Base-by-base conservation (phyloP, 2,888 invertebrate genomes). In the Galeopsomyia nigrocyanea region DNA sequence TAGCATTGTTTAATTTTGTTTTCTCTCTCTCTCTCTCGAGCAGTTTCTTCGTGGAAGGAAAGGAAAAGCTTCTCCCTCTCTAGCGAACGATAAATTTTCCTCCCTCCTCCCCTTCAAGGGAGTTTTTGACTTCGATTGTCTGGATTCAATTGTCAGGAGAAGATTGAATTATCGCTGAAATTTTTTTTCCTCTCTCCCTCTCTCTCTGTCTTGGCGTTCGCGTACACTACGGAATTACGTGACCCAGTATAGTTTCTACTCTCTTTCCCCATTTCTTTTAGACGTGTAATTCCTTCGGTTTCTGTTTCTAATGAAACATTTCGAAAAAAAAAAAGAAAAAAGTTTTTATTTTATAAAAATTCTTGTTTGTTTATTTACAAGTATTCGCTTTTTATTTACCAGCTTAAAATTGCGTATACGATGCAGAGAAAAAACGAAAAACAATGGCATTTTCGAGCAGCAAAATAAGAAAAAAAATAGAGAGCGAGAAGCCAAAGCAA, bases 1-100 rank as follows among this genome's bases (percentile, higher is more conserved):
- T 39, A 67, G 55, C 63, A 67, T 74, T 74, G 67, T 74, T 74
- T 70, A 74, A 74, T 74, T 67, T 67, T 66, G 64, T 69, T 69
- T 73, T 67, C 58, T 39, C 39, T 7, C 16, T n/a, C n/a, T n/a
- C n/a, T n/a, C n/a, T n/a, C n/a, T n/a, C 51, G 65, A 60, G 49
- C 50, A 70, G 60, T 71, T 71, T 60, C 7, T 7, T 60, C 26
- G 61, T 22, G 26, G 3, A 26, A 26, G 26, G 5, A 26, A 26
- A 26, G 39, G 64, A 39, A 63, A 68, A 55, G 63, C 46, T 14
- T 14, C 22, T 66, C 62, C 46, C 14, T 26, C 26, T 26, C n/a
- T n/a, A n/a, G 56, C 26, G 61, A 66, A 47, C 57, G 3, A 69
- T 66, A 66, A 56, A 69, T 73, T 69, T 69, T 55, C 16, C 7